Evolutionary conservation across 2,797 vertebrate genomes (phyloP), one percentile per base, ranked within the genome.

Genomic region (Babyrousa celebensis): DNA sequence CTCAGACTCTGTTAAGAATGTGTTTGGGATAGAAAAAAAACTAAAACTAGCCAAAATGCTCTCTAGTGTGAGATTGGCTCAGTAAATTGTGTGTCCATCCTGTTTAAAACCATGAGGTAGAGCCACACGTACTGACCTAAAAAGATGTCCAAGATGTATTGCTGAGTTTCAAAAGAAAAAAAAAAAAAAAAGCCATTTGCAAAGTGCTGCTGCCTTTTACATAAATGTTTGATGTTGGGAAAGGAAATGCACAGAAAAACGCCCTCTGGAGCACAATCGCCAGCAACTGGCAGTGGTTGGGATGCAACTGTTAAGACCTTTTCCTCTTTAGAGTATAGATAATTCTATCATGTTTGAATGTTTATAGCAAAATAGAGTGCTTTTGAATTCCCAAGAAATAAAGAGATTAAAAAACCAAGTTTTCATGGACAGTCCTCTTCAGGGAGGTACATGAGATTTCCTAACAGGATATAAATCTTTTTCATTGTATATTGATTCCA

Each of bases 401-500:
- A 48, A 77, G 29, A 96, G n/a, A 40, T 32, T 4, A 4, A 72
- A 56, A 79, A 88, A 91, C 43, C 12, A 80, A 40, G 29, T 85
- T 85, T 91, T 91, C 94, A 85, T 71, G n/a, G 70, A 56, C 29
- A 91, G 16, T 62, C 25, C 68, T 83, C 21, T 92, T 80, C 63
- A 74, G 20, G 54, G 75, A 65, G 20, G 67, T 85, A 32, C 58
- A 60, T 85, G 88, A 82, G 85, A 82, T 91, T 96, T 95, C 74
- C 85, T 90, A 96, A 75, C 96, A 82, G 79, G 70, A 91, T 75
- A 75, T 63, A 94, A 96, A 97, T 77, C 82, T 95, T 96, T 92
- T 96, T 92, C 82, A 94, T 96, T 80, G 89, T 32, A 29, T 96
- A 94, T 95, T 75, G 92, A 96, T 95, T 96, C 90, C 94, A 21